A percentile compares a stretch with the other conserved stretches of the same genome.
These are phyloP conservation scores for Periparus ater DNA, from an alignment of 2,797 vertebrate genomes.

Conservation along the genomic window DNA sequence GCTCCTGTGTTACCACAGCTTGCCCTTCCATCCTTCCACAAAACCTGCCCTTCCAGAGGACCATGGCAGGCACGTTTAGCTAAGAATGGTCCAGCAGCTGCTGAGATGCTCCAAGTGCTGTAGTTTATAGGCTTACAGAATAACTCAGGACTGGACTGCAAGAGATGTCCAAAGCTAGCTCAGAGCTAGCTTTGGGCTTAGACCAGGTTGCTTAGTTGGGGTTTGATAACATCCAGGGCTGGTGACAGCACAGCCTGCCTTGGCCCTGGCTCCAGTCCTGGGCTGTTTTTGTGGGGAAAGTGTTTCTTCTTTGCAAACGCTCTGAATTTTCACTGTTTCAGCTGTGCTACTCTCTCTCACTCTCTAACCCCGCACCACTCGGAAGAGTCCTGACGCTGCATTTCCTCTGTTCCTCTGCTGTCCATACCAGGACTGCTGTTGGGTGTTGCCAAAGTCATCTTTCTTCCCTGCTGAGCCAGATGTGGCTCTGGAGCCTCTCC, in stretches of 20 bases:
- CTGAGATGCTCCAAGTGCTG: not conserved
- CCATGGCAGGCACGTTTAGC: not conserved
- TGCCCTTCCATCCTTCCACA: fast-evolving
- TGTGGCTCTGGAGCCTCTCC: not conserved
- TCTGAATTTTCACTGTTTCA: not conserved
- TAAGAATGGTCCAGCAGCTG: not conserved
- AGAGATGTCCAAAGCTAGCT: not conserved
- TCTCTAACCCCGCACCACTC: not conserved
- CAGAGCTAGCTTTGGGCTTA: not conserved
- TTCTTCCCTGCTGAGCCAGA: not conserved
- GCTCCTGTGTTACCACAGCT: not conserved
- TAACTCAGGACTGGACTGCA: not conserved
- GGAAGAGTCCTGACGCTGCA: fast-evolving
- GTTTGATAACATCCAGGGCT: not conserved
- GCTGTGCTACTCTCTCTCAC: not conserved
- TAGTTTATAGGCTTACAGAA: not conserved
- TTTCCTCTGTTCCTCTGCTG: not conserved
- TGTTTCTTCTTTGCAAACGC: not conserved
- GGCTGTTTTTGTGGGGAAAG: not conserved
- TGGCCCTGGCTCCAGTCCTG: not conserved
- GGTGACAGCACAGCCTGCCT: no score
- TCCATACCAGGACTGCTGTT: not conserved
- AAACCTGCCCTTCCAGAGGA: not conserved
- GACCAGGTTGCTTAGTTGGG: fast-evolving
- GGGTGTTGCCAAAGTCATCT: not conserved